Percentiles rank a stretch among this genome's conserved stretches.
Evolutionary conservation across 2,888 invertebrate species (phyloP).

Genomic region (Ischnus inquisitorius): DNA sequence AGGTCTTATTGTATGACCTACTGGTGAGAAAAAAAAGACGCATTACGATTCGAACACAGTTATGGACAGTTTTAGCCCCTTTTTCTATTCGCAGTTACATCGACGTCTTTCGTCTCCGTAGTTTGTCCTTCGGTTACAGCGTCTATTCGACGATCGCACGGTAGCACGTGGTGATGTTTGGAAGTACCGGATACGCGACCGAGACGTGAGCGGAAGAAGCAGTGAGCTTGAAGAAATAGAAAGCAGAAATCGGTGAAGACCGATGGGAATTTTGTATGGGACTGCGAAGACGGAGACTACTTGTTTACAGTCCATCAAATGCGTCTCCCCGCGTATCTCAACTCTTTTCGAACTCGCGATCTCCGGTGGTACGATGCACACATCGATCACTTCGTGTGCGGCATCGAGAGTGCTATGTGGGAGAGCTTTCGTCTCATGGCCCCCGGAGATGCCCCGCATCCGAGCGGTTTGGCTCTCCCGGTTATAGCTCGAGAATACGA

Average conservation of each 20-base stretch:
- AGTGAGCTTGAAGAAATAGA: constrained; percentile 38
- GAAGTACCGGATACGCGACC: constrained; percentile 49
- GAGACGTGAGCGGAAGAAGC: constrained; percentile 25
- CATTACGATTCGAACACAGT: not conserved
- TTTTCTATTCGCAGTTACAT: no score
- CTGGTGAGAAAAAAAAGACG: not conserved
- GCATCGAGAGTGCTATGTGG: constrained; percentile 46
- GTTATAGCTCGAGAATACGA: constrained; percentile 51
- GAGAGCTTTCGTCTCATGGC: constrained; percentile 45
- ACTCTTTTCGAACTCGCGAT: constrained; percentile 8
- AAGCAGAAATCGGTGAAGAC: constrained; percentile 33
- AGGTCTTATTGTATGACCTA: not conserved
- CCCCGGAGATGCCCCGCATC: constrained; percentile 17
- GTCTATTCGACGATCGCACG: constrained; percentile 45
- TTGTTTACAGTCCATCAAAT: constrained; percentile 73
- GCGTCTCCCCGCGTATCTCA: constrained; percentile 37
- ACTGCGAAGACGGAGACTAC: constrained; percentile 67
- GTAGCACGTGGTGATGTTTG: constrained; percentile 61
- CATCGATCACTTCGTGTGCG: constrained; percentile 55
- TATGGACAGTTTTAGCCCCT: not conserved
- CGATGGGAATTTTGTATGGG: constrained; percentile 53
- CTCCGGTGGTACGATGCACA: constrained; percentile 20
- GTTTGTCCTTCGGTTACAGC: not conserved
- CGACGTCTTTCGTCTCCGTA: no score
- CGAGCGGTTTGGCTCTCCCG: constrained; percentile 32